phyloP scores from a whole-genome alignment of 30 jellyfish, hydroid and myxozoan species.

The Chrysaora quinquecirrha region DNA sequence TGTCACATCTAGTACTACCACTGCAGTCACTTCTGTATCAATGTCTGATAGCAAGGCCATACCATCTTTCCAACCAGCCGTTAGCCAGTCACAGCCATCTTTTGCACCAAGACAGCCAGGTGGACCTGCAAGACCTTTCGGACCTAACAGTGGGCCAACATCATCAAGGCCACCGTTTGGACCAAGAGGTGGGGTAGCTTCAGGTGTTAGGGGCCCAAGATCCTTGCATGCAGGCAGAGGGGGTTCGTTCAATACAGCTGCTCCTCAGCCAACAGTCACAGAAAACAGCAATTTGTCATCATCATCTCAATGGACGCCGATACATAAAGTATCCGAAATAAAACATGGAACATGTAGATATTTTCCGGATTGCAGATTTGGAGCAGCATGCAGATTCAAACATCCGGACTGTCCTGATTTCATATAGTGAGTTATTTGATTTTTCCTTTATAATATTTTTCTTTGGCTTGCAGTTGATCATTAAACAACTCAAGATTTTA shows the following conservation, averaged over 20 bases:
- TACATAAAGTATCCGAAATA: not conserved
- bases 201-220: constrained; percentile 8
- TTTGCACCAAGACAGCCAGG: not conserved
- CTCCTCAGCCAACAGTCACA: no score
- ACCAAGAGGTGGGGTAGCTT: not conserved
- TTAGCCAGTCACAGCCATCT: not conserved
- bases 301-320: not conserved
- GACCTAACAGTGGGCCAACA: not conserved
- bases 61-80: not conserved
- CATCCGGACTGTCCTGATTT: constrained; percentile 81
- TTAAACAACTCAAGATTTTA: no score
- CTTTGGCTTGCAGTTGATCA: constrained; percentile 24
- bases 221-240: no score
- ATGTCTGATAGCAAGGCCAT: not conserved
- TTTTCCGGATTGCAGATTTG: constrained; percentile 81
- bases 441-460: not conserved
- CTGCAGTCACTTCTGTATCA: not conserved
- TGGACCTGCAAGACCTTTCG: not conserved
- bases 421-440: constrained; percentile 21
- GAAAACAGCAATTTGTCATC: no score
- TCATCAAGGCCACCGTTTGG: constrained; percentile 15
- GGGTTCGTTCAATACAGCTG: no score
- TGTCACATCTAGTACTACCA: constrained; percentile 2
- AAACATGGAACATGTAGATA: constrained; percentile 48
- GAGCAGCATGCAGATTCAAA: constrained; percentile 60